Evolutionary conservation across 2,113 vertebrate species (phyloP).

Genomic region (Sebastes fasciatus): DNA sequence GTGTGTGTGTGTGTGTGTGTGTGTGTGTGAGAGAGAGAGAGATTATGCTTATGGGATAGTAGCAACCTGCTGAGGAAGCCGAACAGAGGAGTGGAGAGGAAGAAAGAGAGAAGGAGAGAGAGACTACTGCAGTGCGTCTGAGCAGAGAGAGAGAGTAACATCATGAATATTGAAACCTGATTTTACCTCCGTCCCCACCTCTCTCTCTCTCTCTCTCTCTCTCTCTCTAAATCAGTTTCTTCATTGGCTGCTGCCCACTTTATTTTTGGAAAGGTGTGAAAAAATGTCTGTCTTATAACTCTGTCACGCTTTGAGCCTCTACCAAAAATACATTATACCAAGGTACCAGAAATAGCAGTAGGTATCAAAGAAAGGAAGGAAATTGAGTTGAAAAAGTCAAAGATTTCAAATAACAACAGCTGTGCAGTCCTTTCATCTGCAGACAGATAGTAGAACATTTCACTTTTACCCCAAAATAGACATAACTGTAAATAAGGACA

Average conservation of each 20-base stretch:
- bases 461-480: conserved; percentile 34
- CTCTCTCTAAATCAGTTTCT: conserved; percentile 2
- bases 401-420: conserved; percentile 19
- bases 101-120: conserved; percentile 50
- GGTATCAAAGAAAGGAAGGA: conserved; percentile 3
- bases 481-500: conserved; percentile 53
- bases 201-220: not conserved
- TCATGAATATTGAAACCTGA: conserved; percentile 52
- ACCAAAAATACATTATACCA: conserved; percentile 30
- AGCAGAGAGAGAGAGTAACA: conserved; percentile 23
- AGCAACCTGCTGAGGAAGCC: conserved; percentile 76
- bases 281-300: conserved; percentile 18
- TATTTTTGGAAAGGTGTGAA: conserved; percentile 55
- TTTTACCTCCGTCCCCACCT: not conserved
- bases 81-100: conserved; percentile 46
- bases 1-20: conserved; percentile 39
- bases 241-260: conserved; percentile 9
- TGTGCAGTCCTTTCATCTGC: conserved; percentile 24
- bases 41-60: conserved; percentile 51
- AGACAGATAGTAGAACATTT: conserved; percentile 1
- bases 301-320: conserved; percentile 26
- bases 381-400: not conserved
- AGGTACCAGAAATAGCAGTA: conserved; percentile 33
- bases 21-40: conserved; percentile 15
- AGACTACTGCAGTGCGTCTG: conserved; percentile 62